Percentiles rank a stretch among this genome's conserved stretches.
Conservation (phyloP, 2,797 vertebrate genomes). For the Leptatherina wallacei region DNA sequence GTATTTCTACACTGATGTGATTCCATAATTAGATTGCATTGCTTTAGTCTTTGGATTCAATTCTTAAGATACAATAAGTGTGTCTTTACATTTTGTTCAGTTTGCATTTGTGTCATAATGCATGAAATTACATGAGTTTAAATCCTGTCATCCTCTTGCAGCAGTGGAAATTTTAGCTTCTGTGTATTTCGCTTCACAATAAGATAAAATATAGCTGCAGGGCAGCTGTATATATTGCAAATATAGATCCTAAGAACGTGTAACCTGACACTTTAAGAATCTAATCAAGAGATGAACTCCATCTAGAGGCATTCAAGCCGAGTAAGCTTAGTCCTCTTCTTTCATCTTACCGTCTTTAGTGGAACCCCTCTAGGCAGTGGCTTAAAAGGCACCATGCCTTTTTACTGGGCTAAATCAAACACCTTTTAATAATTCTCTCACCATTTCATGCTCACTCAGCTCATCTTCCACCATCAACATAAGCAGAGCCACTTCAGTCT, state of each 20-base stretch:
- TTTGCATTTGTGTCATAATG: slow-evolving; percentile 14
- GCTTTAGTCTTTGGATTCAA: neutral
- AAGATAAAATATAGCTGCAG: slow-evolving; percentile 6
- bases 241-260: slow-evolving; percentile 21
- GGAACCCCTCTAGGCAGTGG: slow-evolving; percentile 44
- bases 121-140: slow-evolving; percentile 9
- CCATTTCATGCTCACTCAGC: slow-evolving; percentile 66
- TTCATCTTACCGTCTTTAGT: slow-evolving; percentile 53
- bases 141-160: slow-evolving; percentile 9
- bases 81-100: neutral
- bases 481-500: slow-evolving; percentile 60
- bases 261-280: slow-evolving; percentile 26
- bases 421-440: slow-evolving; percentile 66
- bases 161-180: neutral
- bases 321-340: slow-evolving; percentile 43
- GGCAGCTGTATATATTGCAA: slow-evolving; percentile 10
- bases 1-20: neutral
- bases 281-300: slow-evolving; percentile 54
- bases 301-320: slow-evolving; percentile 32
- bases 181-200: slow-evolving; percentile 1
- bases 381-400: slow-evolving; percentile 63
- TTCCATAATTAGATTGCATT: neutral
- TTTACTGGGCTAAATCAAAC: slow-evolving; percentile 62
- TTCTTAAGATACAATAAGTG: neutral
- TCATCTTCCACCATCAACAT: slow-evolving; percentile 65